Evolutionary conservation across 2,113 vertebrate species (phyloP).

Genomic region (Nestor notabilis): DNA sequence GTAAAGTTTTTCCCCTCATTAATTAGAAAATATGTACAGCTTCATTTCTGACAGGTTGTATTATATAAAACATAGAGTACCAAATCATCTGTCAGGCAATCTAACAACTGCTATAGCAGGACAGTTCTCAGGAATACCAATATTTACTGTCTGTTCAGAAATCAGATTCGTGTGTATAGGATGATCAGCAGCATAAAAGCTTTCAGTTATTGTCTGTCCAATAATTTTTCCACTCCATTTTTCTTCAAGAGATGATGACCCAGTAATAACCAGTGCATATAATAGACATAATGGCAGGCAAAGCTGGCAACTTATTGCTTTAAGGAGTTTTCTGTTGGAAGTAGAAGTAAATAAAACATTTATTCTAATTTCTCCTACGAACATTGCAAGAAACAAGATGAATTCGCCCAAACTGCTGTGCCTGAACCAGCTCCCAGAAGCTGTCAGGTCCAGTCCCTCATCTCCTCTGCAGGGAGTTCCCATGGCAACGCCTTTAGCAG

Average conservation of each 20-base stretch:
- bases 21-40: not conserved
- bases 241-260: not conserved
- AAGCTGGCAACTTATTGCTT: not conserved
- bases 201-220: not conserved
- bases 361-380: not conserved
- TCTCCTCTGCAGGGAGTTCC: conserved; percentile 42
- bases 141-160: not conserved
- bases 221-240: not conserved
- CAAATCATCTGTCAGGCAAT: not conserved
- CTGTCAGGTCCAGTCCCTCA: not conserved
- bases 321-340: not conserved
- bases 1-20: not conserved
- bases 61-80: not conserved
- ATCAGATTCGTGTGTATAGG: not conserved
- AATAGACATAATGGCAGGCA: not conserved
- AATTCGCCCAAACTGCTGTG: not conserved
- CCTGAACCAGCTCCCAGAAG: conserved; percentile 8
- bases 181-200: not conserved
- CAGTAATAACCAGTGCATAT: conserved; percentile 26
- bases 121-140: not conserved
- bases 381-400: not conserved
- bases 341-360: not conserved
- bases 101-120: not conserved
- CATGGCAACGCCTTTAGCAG: conserved; percentile 53
- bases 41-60: not conserved